Evolutionary conservation across 1,140 invertebrate genomes (phyloP), one percentile per base, ranked within the genome.

Genomic region (Ctenoplectra terminalis): DNA sequence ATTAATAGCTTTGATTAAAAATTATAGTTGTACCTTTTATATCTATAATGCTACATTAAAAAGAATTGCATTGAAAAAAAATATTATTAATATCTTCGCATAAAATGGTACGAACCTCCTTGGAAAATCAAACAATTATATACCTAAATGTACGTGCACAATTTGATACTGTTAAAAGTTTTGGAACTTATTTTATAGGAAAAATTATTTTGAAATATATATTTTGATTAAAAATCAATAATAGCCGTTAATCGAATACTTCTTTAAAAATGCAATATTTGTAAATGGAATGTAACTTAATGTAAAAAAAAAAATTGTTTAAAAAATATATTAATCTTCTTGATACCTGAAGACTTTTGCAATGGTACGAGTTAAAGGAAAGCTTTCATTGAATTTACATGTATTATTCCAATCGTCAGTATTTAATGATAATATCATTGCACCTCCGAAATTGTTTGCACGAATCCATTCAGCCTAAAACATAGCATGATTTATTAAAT

Each of bases 401-500:
- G 89, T 88, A n/a, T 92, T 92, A 43, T 87, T 91, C 89, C 95
- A 95, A 90, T 98, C 97, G 89, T 98, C 97, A 1, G 95, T 94
- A 87, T 97, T 97, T 20, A 98, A 91, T 1, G 96, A 96, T 89
- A 95, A 96, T 71, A 97, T 94, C 97, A 98, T 97, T 0, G 95
- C 96, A 46, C 97, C 97, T 61, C 95, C 95, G 72, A 97, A 94
- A 31, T 95, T 93, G 26, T 95, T 93, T 1, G 94, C 92, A 86
- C 94, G 95, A 1, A 97, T 95, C 92, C 94, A 97, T 60, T 95
- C 93, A 1, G 96, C 95, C 94, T 95, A 73, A 74, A 92, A 92
- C 67, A 46, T 64, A 72, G 6, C 17, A 58, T 43, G 8, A 15
- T 29, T 23, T 40, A 26, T 75, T 34, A 13, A n/a, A n/a, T n/a